Conservation (phyloP, 2,888 invertebrate genomes). For the Sinotaia quadrata region DNA sequence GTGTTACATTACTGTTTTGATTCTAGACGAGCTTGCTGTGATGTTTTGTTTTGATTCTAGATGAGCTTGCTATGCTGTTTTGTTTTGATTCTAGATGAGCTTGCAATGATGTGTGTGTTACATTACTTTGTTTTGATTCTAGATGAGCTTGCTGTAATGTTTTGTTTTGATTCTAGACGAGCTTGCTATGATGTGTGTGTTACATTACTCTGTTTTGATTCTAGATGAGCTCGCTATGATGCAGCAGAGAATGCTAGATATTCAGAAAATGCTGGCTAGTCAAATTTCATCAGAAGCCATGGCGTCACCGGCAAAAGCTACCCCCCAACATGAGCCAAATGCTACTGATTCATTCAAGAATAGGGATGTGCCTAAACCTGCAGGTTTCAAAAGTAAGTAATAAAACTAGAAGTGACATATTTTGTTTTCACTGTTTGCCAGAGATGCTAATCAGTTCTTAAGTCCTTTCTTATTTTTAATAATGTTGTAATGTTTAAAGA, state of each 20-base stretch:
- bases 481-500: too few relatives aligned
- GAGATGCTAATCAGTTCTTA: too few relatives aligned
- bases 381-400: too few relatives aligned
- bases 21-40: not conserved
- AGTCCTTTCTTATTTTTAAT: too few relatives aligned
- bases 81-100: not conserved
- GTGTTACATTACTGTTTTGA: not conserved
- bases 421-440: too few relatives aligned
- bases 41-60: not conserved
- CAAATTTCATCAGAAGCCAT: slow-evolving; percentile 18
- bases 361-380: too few relatives aligned
- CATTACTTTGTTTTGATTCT: not conserved
- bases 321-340: too few relatives aligned
- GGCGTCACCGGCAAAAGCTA: too few relatives aligned
- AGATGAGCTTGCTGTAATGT: not conserved
- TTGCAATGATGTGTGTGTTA: not conserved
- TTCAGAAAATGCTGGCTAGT: slow-evolving; percentile 46
- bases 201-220: slow-evolving; percentile 7
- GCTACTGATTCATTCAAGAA: too few relatives aligned
- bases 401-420: too few relatives aligned
- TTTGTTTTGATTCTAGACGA: not conserved
- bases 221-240: slow-evolving; percentile 55
- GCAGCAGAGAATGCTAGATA: slow-evolving; percentile 56
- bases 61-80: not conserved
- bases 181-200: not conserved